These are phyloP conservation scores for Hyles euphorbiae DNA, from an alignment of 1,140 invertebrate species.

Conservation along the genomic window DNA sequence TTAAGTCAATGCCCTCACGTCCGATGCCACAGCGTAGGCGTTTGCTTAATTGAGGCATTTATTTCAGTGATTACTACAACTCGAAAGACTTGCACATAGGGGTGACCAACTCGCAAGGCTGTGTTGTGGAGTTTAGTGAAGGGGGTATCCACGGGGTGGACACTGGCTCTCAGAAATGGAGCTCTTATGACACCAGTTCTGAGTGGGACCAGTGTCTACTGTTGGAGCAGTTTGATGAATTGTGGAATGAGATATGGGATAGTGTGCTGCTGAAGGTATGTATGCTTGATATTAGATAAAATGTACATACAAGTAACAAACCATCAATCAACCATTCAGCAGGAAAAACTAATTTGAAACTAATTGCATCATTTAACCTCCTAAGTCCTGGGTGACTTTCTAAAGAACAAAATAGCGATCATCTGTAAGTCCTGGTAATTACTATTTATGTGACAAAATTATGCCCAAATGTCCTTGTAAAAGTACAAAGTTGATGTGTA, in stretches of 20 bases:
- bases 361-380: too few species aligned
- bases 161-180: constrained; percentile 55
- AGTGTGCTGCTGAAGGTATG: constrained; percentile 79
- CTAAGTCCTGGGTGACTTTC: too few species aligned
- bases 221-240: constrained; percentile 78
- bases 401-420: too few species aligned
- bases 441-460: too few species aligned
- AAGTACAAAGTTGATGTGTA: too few species aligned
- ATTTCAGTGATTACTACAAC: constrained; percentile 84
- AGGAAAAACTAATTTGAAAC: too few species aligned
- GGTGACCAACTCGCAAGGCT: constrained; percentile 84
- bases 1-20: too few species aligned
- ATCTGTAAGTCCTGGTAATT: too few species aligned
- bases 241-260: constrained; percentile 88
- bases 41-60: constrained; percentile 21
- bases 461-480: too few species aligned
- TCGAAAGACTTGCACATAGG: constrained; percentile 89
- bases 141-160: constrained; percentile 79
- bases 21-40: background rate
- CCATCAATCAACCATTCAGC: too few species aligned
- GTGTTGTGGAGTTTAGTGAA: constrained; percentile 86
- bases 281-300: constrained; percentile 6
- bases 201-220: constrained; percentile 84
- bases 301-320: too few species aligned
- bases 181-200: constrained; percentile 43